phyloP scores from a whole-genome alignment of 2,797 vertebrate species.

The Mormyrus proboscirostris region DNA sequence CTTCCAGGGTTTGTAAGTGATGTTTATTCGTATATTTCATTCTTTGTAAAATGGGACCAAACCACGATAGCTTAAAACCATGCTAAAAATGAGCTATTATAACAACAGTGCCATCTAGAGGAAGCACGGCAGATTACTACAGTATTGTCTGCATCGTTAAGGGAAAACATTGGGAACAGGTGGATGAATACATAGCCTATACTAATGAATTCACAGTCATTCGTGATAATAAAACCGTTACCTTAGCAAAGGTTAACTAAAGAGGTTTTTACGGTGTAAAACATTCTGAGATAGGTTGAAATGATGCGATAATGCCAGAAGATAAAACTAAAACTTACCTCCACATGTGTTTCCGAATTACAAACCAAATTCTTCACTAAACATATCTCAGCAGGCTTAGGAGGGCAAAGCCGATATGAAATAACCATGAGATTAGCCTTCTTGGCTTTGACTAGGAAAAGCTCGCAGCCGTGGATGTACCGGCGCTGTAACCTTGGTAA shows the following conservation, averaged over 20 bases:
- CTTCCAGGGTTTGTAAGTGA: not conserved
- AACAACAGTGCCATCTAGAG: conserved; percentile 21
- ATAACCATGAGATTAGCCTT: not conserved
- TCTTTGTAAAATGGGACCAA: not conserved
- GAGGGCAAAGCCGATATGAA: not conserved
- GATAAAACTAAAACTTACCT: not conserved
- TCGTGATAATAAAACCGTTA: not conserved
- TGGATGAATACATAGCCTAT: not conserved
- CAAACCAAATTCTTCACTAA: not conserved
- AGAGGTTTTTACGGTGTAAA: not conserved
- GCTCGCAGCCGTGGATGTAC: not conserved
- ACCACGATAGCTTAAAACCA: not conserved
- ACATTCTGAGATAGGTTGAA: not conserved
- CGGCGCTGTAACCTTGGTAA: not conserved
- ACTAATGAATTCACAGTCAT: not conserved
- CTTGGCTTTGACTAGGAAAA: not conserved
- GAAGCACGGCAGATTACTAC: not conserved
- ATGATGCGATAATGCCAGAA: not conserved
- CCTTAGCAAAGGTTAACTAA: not conserved
- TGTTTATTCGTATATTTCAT: not conserved
- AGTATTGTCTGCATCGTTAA: not conserved
- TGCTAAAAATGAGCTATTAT: not conserved
- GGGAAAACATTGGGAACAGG: not conserved
- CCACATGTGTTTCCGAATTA: not conserved
- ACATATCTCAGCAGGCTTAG: not conserved